Conservation (phyloP, 1,140 invertebrate genomes). For the Zaprionus africanus region DNA sequence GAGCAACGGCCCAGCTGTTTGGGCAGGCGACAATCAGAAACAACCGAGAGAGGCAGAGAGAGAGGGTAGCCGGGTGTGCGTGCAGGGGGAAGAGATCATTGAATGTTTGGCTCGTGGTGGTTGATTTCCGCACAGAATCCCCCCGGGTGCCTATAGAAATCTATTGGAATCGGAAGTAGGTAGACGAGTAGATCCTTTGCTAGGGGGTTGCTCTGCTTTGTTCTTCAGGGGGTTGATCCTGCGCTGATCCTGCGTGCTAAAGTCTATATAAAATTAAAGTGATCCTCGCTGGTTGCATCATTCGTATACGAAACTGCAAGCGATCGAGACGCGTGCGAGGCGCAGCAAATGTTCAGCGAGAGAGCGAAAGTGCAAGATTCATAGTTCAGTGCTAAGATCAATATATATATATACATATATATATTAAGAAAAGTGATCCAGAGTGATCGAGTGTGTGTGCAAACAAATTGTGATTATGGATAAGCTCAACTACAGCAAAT, state of each 20-base stretch:
- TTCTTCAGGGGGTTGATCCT: slow-evolving; percentile 49
- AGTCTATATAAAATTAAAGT: slow-evolving; percentile 77
- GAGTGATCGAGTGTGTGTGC: slow-evolving; percentile 23
- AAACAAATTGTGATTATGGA: slow-evolving; percentile 59
- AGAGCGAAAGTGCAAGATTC: slow-evolving; percentile 34
- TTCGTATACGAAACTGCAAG: slow-evolving; percentile 71
- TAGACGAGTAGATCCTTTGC: slow-evolving; percentile 59
- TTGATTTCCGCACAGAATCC: slow-evolving; percentile 71
- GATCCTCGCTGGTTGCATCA: slow-evolving; percentile 81
- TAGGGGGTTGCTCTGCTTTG: slow-evolving; percentile 56
- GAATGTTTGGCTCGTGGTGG: slow-evolving; percentile 71
- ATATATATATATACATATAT: background rate
- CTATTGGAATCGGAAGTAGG: slow-evolving; percentile 69
- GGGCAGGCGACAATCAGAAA: slow-evolving; percentile 46
- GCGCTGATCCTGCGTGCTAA: slow-evolving; percentile 43
- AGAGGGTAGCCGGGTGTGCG: background rate
- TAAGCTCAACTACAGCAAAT: slow-evolving; percentile 87
- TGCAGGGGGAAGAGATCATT: slow-evolving; percentile 39
- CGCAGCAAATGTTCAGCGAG: slow-evolving; percentile 40
- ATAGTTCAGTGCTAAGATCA: slow-evolving; percentile 25
- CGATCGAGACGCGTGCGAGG: slow-evolving; percentile 62
- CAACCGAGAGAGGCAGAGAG: slow-evolving; percentile 1
- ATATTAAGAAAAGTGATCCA: slow-evolving; percentile 18
- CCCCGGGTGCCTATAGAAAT: slow-evolving; percentile 4
- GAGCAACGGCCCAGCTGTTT: slow-evolving; percentile 66